These are phyloP conservation scores for Ramazzottius varieornatus DNA, from an alignment of 2,888 invertebrate species.

Conservation along the genomic window DNA sequence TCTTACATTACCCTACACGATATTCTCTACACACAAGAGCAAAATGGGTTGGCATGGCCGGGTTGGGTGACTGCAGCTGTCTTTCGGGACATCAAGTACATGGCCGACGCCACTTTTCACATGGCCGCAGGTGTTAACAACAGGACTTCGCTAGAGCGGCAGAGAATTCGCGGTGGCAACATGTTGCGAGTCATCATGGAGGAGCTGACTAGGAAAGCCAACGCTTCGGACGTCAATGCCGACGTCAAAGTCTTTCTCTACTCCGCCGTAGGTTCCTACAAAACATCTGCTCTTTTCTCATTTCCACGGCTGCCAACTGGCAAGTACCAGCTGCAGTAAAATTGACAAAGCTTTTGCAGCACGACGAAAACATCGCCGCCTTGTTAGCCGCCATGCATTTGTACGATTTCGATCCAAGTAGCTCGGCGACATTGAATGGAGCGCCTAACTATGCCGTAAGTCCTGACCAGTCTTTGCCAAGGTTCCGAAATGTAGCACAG, in stretches of 20 bases:
- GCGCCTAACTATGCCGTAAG: not conserved
- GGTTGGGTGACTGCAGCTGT: not conserved
- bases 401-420: not conserved
- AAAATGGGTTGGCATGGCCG: not conserved
- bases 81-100: not conserved
- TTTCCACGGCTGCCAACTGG: too few species aligned
- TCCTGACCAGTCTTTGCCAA: not conserved
- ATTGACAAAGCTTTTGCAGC: too few species aligned
- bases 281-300: too few species aligned
- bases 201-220: not conserved
- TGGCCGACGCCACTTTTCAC: not conserved
- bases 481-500: too few species aligned
- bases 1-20: not conserved
- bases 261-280: not conserved
- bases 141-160: not conserved
- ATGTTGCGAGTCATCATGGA: not conserved
- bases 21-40: not conserved
- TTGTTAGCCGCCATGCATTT: not conserved
- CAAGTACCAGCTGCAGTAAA: too few species aligned
- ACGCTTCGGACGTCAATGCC: not conserved
- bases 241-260: not conserved
- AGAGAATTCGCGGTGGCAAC: not conserved
- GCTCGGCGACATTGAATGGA: not conserved
- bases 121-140: not conserved
- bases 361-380: not conserved